Percentiles rank a stretch among this genome's conserved stretches.
phyloP scores from a whole-genome alignment of 2,113 vertebrate species.

The Cromileptes altivelis region DNA sequence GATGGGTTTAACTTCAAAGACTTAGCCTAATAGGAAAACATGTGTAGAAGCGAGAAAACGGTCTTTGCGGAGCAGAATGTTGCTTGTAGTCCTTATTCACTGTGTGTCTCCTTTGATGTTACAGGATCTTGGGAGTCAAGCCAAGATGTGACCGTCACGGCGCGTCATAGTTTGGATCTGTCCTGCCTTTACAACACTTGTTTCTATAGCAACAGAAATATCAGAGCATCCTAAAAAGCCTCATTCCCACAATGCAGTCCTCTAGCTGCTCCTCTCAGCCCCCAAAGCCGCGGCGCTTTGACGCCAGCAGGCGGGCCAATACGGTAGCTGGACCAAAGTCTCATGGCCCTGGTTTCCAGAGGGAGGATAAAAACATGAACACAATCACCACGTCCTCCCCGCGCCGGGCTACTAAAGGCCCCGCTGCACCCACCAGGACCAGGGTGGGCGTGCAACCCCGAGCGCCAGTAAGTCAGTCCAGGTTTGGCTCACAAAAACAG shows the following conservation, averaged over 20 bases:
- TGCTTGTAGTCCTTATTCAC: slow-evolving; percentile 61
- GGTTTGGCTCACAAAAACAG: slow-evolving; percentile 72
- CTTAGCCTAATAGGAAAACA: slow-evolving; percentile 17
- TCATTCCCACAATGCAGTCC: slow-evolving; percentile 81
- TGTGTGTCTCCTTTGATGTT: slow-evolving; percentile 80
- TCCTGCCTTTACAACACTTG: slow-evolving; percentile 57
- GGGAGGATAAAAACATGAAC: slow-evolving; percentile 86
- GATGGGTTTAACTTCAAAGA: slow-evolving; percentile 47
- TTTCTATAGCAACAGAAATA: slow-evolving; percentile 78
- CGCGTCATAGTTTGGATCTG: slow-evolving; percentile 67
- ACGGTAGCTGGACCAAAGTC: slow-evolving; percentile 69
- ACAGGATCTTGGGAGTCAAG: slow-evolving; percentile 77
- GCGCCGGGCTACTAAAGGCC: slow-evolving; percentile 70
- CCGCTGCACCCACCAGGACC: slow-evolving; percentile 71
- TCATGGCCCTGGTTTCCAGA: slow-evolving; percentile 67
- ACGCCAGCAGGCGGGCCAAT: slow-evolving; percentile 69
- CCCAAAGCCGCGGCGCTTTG: slow-evolving; percentile 78
- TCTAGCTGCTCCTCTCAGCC: slow-evolving; percentile 71
- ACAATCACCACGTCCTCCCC: slow-evolving; percentile 79
- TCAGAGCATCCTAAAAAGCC: slow-evolving; percentile 56
- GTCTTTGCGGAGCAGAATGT: slow-evolving; percentile 8
- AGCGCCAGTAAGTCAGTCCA: slow-evolving; percentile 69
- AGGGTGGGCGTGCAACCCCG: slow-evolving; percentile 73
- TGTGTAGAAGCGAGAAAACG: slow-evolving; percentile 7
- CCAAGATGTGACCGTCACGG: slow-evolving; percentile 83